Evolutionary conservation across 2,888 invertebrate species (phyloP), one percentile per base, ranked within the genome.

Genomic region (Acanthoscelides obtectus): DNA sequence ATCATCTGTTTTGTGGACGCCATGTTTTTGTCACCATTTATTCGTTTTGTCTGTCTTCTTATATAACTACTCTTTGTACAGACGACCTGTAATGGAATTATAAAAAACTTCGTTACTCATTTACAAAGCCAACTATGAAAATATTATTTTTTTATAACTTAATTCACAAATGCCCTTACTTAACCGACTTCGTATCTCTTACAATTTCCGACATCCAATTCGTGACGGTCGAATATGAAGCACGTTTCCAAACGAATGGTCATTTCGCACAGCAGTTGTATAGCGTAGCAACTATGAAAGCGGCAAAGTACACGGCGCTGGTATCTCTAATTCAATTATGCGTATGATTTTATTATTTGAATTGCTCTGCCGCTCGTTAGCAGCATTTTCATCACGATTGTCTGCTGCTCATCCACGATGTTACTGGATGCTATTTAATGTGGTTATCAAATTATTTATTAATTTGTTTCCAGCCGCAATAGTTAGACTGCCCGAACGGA

Each of bases 331-430:
- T 81, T 81, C 78, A 81, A 82, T 81, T 81, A 81, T 76, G 72
- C 77, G 77, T 78, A 76, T 79, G 77, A 80, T 81, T 81, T 81
- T 80, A 78, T 80, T 78, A 79, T 79, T 80, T 78, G 79, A 79
- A 78, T 78, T 78, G 75, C 75, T 75, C 76, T n/a, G n/a, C 73
- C 73, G 72, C 73, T 72, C 74, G 17, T 12, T 17, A 71, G 70
- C 45, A 71, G 70, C 72, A 73, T 77, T 75, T 72, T 68, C 66
- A 68, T 45, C 70, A 74, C 73, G 72, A 70, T 72, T 72, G 72
- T 25, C 25, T 25, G 25, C 4, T 25, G 25, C 25, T 25, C 25
- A 72, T 71, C 73, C 71, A 73, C 74, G 71, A 75, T 73, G 71
- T 71, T 72, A 72, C 74, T 75, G 71, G 70, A 69, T 74, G 70